phyloP scores from a whole-genome alignment of 2,888 invertebrate species.

The Aspidapion aeneum region DNA sequence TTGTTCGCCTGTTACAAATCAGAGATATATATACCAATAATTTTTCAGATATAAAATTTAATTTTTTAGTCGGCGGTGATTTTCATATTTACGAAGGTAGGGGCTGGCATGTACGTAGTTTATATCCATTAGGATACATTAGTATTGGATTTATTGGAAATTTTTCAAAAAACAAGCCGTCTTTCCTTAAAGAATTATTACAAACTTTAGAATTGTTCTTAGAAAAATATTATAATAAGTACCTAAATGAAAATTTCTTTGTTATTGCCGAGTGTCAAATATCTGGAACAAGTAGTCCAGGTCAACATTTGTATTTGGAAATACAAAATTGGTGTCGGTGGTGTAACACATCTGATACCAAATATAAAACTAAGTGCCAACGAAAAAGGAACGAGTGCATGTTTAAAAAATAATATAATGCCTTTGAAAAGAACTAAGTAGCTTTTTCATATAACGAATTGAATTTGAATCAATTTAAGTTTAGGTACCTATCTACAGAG shows the following conservation, averaged over 20 bases:
- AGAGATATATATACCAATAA: not conserved
- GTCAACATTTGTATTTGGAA: constrained; percentile 27
- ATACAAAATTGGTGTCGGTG: not conserved
- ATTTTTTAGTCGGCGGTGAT: not conserved
- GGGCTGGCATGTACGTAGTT: not conserved
- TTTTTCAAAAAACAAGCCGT: not conserved
- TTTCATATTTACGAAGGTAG: not conserved
- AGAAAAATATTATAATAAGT: not conserved
- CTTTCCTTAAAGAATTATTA: not conserved
- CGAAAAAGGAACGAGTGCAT: not conserved
- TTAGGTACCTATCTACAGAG: too few species aligned
- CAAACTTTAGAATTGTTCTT: not conserved
- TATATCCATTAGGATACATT: not conserved
- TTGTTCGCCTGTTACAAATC: not conserved
- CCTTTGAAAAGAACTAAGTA: too few species aligned
- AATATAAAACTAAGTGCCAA: not conserved
- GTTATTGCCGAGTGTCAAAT: not conserved
- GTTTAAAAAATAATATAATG: too few species aligned
- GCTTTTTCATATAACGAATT: too few species aligned
- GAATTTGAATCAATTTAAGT: too few species aligned
- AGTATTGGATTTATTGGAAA: not conserved
- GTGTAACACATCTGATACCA: not conserved
- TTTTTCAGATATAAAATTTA: not conserved
- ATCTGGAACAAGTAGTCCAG: constrained; percentile 36
- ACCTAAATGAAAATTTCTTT: not conserved